A percentile compares a stretch with the other conserved stretches of the same genome.
These are phyloP conservation scores for Allobates femoralis DNA, from an alignment of 2,797 vertebrate genomes.

Conservation along the genomic window DNA sequence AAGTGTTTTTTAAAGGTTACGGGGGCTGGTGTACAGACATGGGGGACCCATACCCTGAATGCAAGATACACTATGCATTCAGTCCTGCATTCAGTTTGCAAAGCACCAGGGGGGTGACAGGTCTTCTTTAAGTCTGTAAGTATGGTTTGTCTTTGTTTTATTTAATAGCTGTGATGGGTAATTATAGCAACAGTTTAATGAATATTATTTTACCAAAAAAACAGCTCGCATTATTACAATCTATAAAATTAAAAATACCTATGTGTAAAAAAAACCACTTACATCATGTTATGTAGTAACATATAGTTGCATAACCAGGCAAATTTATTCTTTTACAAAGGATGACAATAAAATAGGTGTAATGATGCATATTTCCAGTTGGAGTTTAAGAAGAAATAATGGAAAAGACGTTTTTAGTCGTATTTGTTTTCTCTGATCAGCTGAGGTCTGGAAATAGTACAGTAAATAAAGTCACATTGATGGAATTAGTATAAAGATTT, in stretches of 20 bases:
- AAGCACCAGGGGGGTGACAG: too few relatives aligned
- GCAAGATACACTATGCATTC: too few relatives aligned
- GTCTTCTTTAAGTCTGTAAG: not conserved
- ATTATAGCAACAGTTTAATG: not conserved
- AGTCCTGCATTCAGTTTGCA: too few relatives aligned
- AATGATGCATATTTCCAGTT: not conserved
- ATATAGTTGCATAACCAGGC: not conserved
- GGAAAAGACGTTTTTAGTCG: not conserved
- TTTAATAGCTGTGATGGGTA: not conserved
- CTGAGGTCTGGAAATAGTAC: constrained; percentile 7
- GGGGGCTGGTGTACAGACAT: too few relatives aligned
- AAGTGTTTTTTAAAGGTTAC: too few relatives aligned
- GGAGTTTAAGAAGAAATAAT: not conserved
- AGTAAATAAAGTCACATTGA: not conserved
- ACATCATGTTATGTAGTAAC: not conserved
- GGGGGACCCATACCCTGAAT: too few relatives aligned
- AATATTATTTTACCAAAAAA: not conserved
- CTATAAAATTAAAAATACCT: too few relatives aligned
- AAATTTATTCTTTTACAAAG: not conserved
- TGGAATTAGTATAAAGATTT: constrained; percentile 22
- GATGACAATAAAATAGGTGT: not conserved
- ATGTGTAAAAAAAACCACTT: too few relatives aligned
- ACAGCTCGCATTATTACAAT: not conserved
- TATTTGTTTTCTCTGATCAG: not conserved
- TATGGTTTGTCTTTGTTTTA: not conserved